These are phyloP conservation scores for Xylocampa areola DNA, from an alignment of 2,888 invertebrate genomes.

Conservation along the genomic window DNA sequence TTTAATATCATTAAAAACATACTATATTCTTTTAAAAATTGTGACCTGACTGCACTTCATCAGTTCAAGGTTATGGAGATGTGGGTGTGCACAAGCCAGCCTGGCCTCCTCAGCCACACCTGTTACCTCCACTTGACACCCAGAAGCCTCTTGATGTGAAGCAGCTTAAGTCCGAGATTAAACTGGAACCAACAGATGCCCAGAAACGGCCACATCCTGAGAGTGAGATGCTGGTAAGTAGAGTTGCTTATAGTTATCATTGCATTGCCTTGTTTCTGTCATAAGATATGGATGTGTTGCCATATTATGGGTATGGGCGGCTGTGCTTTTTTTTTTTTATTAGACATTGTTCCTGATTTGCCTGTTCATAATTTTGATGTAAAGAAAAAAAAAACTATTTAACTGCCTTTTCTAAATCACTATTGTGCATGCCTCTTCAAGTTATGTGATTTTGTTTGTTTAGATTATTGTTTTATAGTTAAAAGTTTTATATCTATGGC, in stretches of 20 bases:
- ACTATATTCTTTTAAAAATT: conserved; percentile 15
- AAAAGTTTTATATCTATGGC: background rate
- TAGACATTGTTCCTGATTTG: no score
- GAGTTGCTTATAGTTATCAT: background rate
- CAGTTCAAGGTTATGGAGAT: conserved; percentile 84
- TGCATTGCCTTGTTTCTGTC: background rate
- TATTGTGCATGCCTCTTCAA: no score
- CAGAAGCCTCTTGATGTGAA: conserved; percentile 84
- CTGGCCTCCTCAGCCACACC: conserved; percentile 84
- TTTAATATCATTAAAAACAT: conserved; percentile 21
- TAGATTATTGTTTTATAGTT: background rate
- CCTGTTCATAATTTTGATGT: no score
- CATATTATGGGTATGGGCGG: no score
- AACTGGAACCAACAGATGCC: conserved; percentile 82
- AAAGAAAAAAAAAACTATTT: no score
- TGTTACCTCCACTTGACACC: conserved; percentile 80
- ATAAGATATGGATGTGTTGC: background rate
- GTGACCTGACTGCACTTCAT: conserved; percentile 42
- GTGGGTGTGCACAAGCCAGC: conserved; percentile 82
- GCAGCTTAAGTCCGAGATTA: conserved; percentile 85
- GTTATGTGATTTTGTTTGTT: no score
- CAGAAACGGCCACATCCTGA: conserved; percentile 85
- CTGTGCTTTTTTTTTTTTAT: no score
- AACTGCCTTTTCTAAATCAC: no score
- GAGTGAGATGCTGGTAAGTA: conserved; percentile 79